phyloP scores from a whole-genome alignment of 2,113 vertebrate species.

The Scomber scombrus region DNA sequence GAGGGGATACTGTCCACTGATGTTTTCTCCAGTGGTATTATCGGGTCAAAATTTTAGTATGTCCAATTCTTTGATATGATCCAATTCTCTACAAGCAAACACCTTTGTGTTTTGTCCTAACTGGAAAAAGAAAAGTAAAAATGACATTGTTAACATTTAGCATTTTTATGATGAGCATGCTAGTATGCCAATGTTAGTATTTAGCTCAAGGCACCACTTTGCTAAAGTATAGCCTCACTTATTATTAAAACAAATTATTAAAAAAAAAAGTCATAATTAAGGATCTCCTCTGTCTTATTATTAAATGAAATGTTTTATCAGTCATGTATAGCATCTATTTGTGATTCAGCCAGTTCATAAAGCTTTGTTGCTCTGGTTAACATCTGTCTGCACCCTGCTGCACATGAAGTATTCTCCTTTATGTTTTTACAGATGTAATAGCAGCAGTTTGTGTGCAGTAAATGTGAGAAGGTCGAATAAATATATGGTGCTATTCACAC shows the following conservation, averaged over 20 bases:
- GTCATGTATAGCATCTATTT: not conserved
- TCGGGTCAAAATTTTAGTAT: too few relatives aligned
- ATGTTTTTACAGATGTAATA: not conserved
- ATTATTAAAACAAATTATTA: not conserved
- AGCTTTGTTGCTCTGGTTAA: not conserved
- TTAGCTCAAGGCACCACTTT: too few relatives aligned
- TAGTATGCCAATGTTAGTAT: too few relatives aligned
- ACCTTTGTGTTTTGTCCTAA: too few relatives aligned
- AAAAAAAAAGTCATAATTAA: not conserved
- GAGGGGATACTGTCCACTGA: too few relatives aligned
- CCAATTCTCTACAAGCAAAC: too few relatives aligned
- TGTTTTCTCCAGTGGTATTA: too few relatives aligned
- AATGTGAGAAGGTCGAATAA: not conserved
- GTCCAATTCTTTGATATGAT: too few relatives aligned
- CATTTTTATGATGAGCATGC: too few relatives aligned
- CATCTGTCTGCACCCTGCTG: not conserved
- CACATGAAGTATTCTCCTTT: slow-evolving; percentile 1
- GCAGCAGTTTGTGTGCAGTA: not conserved
- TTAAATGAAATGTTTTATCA: not conserved
- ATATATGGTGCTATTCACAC: not conserved
- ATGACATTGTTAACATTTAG: too few relatives aligned
- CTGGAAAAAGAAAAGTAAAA: too few relatives aligned
- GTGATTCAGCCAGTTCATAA: not conserved
- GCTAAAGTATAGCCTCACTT: too few relatives aligned
- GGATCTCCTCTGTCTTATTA: not conserved